Percentiles rank a stretch among this genome's conserved stretches.
Conservation (phyloP, 1,140 invertebrate species). For the Melanaphis sacchari region DNA sequence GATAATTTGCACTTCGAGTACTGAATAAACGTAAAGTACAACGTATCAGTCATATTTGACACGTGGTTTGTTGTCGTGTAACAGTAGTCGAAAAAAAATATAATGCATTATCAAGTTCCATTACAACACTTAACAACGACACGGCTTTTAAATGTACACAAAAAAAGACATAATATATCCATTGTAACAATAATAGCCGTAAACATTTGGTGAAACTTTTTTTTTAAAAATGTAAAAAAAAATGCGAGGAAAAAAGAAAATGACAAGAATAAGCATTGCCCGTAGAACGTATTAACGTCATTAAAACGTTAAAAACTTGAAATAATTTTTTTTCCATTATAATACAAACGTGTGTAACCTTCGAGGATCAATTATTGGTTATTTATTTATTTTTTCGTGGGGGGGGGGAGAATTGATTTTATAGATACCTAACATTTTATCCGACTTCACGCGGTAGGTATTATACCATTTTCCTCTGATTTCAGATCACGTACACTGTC, state of each 20-base stretch:
- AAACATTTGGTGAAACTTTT: background rate
- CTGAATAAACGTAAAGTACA: background rate
- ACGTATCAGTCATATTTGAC: constrained; percentile 31
- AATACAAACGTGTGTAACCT: background rate
- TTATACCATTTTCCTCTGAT: constrained; percentile 27
- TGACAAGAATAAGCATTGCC: background rate
- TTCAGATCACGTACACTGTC: constrained; percentile 36
- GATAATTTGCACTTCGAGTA: background rate
- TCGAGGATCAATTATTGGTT: background rate
- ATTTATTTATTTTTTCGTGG: background rate
- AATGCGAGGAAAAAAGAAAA: background rate
- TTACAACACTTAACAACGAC: background rate
- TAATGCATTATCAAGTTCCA: constrained; percentile 20
- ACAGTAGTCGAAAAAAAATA: background rate
- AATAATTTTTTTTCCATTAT: background rate
- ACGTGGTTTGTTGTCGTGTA: background rate
- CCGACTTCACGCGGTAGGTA: background rate
- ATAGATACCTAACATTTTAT: background rate
- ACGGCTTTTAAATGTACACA: background rate
- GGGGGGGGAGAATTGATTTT: background rate
- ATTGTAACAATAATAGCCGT: background rate
- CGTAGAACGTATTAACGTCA: background rate
- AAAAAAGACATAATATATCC: background rate
- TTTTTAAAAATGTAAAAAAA: background rate
- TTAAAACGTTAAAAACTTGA: background rate